Percentiles rank a stretch among this genome's conserved stretches.
Evolutionary conservation across 2,113 vertebrate genomes (phyloP).

Genomic region (Eubucco bourcierii): DNA sequence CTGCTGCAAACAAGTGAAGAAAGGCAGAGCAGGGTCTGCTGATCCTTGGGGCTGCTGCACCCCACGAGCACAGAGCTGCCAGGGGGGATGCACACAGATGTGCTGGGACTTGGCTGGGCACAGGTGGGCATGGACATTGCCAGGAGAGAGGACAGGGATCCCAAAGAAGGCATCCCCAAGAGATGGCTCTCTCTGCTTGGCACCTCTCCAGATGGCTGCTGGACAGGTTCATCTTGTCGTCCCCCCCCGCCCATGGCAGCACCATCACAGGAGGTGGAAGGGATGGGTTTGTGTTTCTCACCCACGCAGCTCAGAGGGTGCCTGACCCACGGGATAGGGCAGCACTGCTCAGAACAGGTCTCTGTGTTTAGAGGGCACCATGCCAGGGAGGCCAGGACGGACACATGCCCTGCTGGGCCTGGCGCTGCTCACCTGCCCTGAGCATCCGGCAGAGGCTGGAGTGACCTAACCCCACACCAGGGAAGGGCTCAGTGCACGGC

Average conservation of each 20-base stretch:
- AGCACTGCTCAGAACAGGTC: not conserved
- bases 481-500: rapidly evolving
- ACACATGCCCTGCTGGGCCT: rapidly evolving
- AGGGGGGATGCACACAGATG: rapidly evolving
- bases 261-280: not conserved
- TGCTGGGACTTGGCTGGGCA: not conserved
- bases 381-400: not conserved
- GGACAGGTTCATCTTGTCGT: not conserved
- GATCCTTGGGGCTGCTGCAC: not conserved
- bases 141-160: not conserved
- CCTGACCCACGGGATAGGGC: not conserved
- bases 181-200: not conserved
- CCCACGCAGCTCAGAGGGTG: not conserved
- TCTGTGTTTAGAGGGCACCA: not conserved
- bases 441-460: not conserved
- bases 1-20: not conserved
- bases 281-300: not conserved
- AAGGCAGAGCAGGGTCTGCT: rapidly evolving
- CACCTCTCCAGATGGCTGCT: not conserved
- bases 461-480: not conserved
- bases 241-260: not conserved
- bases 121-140: rapidly evolving
- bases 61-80: not conserved
- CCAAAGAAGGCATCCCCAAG: not conserved
- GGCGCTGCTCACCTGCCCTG: not conserved